Conservation (phyloP, 2,113 vertebrate genomes). For the Alectura lathami region DNA sequence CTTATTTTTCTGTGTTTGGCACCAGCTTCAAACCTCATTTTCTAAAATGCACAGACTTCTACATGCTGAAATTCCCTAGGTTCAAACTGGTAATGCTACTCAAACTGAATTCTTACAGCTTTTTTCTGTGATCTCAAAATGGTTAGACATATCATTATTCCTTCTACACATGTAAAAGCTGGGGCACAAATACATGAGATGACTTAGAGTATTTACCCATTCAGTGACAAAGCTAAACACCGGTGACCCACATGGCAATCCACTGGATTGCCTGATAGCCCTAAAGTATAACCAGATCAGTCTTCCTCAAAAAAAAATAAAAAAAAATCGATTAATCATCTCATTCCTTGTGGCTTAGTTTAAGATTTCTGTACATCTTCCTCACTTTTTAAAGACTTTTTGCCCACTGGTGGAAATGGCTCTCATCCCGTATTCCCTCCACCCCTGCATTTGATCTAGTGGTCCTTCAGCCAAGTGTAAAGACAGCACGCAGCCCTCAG, state of each 20-base stretch:
- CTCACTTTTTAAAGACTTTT: neutral
- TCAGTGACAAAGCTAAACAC: neutral
- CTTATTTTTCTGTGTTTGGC: neutral
- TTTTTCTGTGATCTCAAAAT: neutral
- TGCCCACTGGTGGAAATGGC: neutral
- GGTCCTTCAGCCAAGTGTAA: neutral
- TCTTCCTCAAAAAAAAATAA: neutral
- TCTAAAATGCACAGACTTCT: neutral
- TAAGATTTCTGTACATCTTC: neutral
- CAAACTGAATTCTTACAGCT: neutral
- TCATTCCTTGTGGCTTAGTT: neutral
- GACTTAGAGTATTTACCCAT: neutral
- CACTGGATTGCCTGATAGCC: neutral
- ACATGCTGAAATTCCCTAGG: neutral
- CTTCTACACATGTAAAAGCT: neutral
- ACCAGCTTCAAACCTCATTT: neutral
- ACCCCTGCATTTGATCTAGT: neutral
- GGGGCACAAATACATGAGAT: neutral
- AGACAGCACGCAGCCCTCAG: fast-evolving
- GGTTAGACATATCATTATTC: neutral
- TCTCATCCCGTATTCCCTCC: neutral
- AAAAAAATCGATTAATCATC: neutral
- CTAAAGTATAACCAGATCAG: neutral
- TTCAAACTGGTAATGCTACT: neutral
- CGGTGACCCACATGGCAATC: neutral